Conservation (phyloP, 2,113 vertebrate genomes). For the Neodon shergylaensis region DNA sequence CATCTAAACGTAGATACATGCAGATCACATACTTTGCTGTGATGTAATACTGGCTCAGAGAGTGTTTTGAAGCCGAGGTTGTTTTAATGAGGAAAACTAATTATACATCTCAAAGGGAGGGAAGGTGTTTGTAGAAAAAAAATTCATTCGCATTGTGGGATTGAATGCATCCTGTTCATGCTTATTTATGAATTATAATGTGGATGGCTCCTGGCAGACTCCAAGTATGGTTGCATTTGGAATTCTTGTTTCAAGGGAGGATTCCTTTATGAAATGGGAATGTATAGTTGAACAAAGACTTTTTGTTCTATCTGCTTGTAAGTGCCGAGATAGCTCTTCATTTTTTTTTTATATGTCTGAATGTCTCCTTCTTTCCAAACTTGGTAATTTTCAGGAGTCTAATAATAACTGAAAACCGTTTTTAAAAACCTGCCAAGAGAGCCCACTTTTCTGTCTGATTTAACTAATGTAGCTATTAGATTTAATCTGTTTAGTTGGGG, state of each 20-base stretch:
- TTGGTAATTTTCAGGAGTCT: constrained; percentile 66
- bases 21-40: background rate
- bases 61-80: constrained; percentile 20
- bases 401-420: constrained; percentile 75
- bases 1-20: background rate
- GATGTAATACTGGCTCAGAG: background rate
- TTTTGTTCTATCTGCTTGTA: constrained; percentile 60
- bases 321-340: constrained; percentile 8
- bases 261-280: constrained; percentile 60
- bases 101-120: constrained; percentile 44
- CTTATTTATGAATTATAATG: constrained; percentile 54
- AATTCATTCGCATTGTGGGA: background rate
- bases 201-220: constrained; percentile 35
- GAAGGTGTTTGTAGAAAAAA: constrained; percentile 20
- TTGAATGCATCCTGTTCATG: constrained; percentile 26
- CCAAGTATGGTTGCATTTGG: constrained; percentile 9
- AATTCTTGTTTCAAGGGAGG: constrained; percentile 31
- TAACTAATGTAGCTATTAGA: constrained; percentile 77
- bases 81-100: constrained; percentile 56
- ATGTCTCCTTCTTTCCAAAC: constrained; percentile 66
- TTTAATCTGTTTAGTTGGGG: constrained; percentile 79
- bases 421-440: constrained; percentile 73
- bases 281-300: constrained; percentile 57
- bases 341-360: constrained; percentile 57
- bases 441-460: constrained; percentile 78